Evolutionary conservation across 2,113 vertebrate genomes (phyloP).

Genomic region (Lagopus muta): DNA sequence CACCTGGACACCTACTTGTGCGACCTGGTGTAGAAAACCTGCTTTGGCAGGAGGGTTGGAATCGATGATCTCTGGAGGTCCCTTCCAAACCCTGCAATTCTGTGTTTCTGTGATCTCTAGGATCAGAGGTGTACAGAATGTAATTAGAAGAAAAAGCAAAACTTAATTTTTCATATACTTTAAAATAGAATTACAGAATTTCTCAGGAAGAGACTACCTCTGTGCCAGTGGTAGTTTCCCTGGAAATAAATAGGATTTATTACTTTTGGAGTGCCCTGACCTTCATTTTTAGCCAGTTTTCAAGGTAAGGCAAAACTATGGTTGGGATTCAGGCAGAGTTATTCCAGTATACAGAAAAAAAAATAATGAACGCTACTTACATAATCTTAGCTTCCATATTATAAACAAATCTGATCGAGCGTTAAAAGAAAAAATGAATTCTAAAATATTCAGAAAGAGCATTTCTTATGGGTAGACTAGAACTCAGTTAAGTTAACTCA

Average conservation of each 20-base stretch:
- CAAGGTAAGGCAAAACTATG: background rate
- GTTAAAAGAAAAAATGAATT: background rate
- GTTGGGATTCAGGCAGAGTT: background rate
- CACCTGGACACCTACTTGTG: too few species aligned
- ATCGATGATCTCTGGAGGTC: too few species aligned
- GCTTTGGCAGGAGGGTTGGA: too few species aligned
- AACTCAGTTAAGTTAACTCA: background rate
- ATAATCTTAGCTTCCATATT: background rate
- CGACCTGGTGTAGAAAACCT: too few species aligned
- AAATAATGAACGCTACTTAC: background rate
- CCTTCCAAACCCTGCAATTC: too few species aligned
- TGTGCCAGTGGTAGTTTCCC: too few species aligned
- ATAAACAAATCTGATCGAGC: background rate
- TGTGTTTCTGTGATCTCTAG: background rate
- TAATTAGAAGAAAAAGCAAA: background rate
- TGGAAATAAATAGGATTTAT: too few species aligned
- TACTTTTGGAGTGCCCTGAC: too few species aligned
- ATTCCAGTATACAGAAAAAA: background rate
- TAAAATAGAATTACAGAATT: too few species aligned
- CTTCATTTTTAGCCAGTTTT: background rate
- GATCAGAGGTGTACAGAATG: fast-evolving
- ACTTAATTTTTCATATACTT: background rate
- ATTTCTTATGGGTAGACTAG: background rate
- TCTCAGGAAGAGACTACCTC: too few species aligned
- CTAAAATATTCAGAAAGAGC: background rate